A percentile compares a stretch with the other conserved stretches of the same genome.
Conservation (phyloP, 2,113 vertebrate genomes). For the Pristiophorus japonicus region DNA sequence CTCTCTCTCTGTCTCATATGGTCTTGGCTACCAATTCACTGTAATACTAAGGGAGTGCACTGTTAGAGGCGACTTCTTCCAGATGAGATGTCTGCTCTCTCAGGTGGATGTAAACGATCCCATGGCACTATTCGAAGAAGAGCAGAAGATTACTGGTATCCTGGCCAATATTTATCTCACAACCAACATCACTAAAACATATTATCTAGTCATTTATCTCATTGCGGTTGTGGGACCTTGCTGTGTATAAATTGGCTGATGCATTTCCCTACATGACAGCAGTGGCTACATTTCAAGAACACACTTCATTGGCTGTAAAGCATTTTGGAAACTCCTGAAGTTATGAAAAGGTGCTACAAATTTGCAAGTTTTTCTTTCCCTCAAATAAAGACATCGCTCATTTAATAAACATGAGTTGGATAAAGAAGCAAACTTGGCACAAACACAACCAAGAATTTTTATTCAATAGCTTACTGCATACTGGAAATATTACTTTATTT, state of each 20-base stretch:
- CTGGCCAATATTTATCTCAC: neutral
- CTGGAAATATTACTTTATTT: neutral
- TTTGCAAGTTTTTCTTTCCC: neutral
- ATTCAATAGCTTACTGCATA: neutral
- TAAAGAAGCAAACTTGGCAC: neutral
- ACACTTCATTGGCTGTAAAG: neutral
- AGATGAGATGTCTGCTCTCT: neutral
- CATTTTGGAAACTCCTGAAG: neutral
- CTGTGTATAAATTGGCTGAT: neutral
- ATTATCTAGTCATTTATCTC: neutral
- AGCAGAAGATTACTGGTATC: neutral
- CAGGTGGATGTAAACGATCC: neutral
- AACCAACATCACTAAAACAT: neutral
- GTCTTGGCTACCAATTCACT: neutral
- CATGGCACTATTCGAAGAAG: neutral
- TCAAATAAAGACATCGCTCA: neutral
- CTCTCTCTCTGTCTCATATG: neutral
- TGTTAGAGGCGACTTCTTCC: neutral
- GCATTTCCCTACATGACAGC: neutral
- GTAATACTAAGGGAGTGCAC: neutral
- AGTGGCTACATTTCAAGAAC: neutral
- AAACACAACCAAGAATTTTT: neutral
- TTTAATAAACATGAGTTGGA: neutral
- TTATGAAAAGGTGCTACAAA: neutral
- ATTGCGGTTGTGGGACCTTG: neutral